Evolutionary conservation across 2,888 invertebrate genomes (phyloP), one percentile per base, ranked within the genome.

Genomic region (Papilio elwesi): DNA sequence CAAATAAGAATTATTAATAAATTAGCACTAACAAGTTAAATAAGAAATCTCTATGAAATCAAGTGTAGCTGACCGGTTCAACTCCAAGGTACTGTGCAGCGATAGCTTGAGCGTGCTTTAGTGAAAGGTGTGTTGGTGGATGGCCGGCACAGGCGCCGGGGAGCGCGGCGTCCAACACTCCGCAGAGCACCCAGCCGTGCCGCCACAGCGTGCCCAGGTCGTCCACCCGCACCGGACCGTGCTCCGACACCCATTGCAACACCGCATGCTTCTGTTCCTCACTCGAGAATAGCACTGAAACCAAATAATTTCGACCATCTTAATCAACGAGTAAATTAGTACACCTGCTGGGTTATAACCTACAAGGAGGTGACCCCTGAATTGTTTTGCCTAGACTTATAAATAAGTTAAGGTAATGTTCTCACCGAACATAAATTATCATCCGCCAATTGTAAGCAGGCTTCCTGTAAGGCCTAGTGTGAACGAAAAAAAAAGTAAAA

Each of bases 101-200:
- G 66, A 95, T 92, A 8, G 94, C 88, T 84, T 95, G 95, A 53
- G 95, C 95, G 79, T 95, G 95, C 76, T 90, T 88, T 68, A 94
- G 73, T 0, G 91, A 88, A 6, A 92, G 86, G 67, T 86, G 85
- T 0, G 90, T 89, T 0, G 94, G 94, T 0, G 94, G 92, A 76
- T 95, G 95, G 6, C 95, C 95, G 0, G 94, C 91, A 83, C 95
- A 95, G 0, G 95, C 94, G 71, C 95, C 95, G 0, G 95, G 95
- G n/a, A 95, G 84, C 0, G 93, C 94, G 9, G 93, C 89, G 78
- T 95, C 95, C 70, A 95, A 86, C 66, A 95, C 90, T 7, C 94
- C 94, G 83, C 95, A 95, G 0, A 95, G 85, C 36, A 95, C 89
- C 82, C 95, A 94, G 13, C 95, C 95, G 81, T 95, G 95, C 6